These are phyloP conservation scores for Pterophyllum scalare DNA, from an alignment of 2,113 vertebrate species.

Conservation along the genomic window DNA sequence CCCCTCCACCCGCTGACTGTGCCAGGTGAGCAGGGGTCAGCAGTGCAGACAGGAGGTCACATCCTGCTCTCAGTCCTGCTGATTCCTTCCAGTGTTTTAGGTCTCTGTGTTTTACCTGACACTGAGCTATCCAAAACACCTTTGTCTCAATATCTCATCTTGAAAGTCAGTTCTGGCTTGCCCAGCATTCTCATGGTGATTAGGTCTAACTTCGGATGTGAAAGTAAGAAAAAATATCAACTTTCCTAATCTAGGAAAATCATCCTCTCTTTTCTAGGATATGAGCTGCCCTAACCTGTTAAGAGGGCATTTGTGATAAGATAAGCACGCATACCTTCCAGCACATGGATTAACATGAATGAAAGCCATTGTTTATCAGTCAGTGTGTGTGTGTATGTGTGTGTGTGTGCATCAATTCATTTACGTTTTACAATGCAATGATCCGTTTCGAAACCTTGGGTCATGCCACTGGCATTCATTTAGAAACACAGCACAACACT, in stretches of 20 bases:
- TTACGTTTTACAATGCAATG: neutral
- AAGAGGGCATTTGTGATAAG: neutral
- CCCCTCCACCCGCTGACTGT: neutral
- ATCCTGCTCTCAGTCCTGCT: neutral
- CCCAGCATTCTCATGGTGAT: neutral
- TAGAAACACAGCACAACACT: neutral
- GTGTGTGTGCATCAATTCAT: neutral
- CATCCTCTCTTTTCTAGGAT: neutral
- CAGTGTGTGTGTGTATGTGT: neutral
- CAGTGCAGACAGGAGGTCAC: neutral
- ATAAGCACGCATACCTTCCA: neutral
- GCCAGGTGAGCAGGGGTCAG: conserved; percentile 57
- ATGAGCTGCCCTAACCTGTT: neutral
- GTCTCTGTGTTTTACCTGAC: rapidly evolving
- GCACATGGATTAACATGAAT: neutral
- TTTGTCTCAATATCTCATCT: neutral
- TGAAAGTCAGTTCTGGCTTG: rapidly evolving
- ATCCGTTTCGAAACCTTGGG: neutral
- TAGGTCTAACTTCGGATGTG: neutral
- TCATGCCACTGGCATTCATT: neutral
- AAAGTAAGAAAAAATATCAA: conserved; percentile 6
- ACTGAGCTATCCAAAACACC: neutral
- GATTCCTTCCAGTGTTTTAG: neutral
- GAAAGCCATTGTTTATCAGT: neutral
- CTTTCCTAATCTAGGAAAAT: neutral